A percentile compares a stretch with the other conserved stretches of the same genome.
phyloP scores from a whole-genome alignment of 2,797 vertebrate species.

The Centropyge bicolor region DNA sequence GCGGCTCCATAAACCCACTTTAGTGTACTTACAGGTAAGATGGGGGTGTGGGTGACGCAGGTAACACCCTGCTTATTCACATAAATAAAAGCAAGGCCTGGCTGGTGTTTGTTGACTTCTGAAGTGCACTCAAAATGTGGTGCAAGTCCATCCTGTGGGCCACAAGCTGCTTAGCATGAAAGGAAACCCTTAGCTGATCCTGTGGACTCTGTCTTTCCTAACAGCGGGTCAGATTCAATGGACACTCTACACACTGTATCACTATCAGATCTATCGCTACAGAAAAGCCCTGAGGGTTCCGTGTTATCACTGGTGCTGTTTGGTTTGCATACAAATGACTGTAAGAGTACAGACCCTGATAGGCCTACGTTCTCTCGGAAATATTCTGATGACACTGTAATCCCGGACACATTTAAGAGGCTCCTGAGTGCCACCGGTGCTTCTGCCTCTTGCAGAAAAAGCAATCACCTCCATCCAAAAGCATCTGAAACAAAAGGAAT shows the following conservation, averaged over 20 bases:
- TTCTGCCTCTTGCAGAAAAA: slow-evolving; percentile 44
- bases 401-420: slow-evolving; percentile 47
- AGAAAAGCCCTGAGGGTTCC: slow-evolving; percentile 38
- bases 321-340: slow-evolving; percentile 66
- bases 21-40: slow-evolving; percentile 30
- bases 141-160: slow-evolving; percentile 8
- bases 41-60: slow-evolving; percentile 9
- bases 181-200: slow-evolving; percentile 48
- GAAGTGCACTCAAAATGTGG: slow-evolving; percentile 21
- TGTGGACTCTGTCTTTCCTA: slow-evolving; percentile 40
- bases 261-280: slow-evolving; percentile 46
- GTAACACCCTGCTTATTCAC: slow-evolving; percentile 39
- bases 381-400: slow-evolving; percentile 47
- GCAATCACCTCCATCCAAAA: slow-evolving; percentile 50
- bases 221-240: slow-evolving; percentile 48
- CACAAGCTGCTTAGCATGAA: slow-evolving; percentile 41
- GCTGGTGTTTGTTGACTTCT: slow-evolving; percentile 35
- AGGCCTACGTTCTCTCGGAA: slow-evolving; percentile 39
- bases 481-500: slow-evolving; percentile 58
- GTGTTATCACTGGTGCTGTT: slow-evolving; percentile 47
- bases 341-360: slow-evolving; percentile 24
- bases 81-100: slow-evolving; percentile 15
- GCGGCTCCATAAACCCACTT: slow-evolving; percentile 27
- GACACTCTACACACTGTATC: slow-evolving; percentile 36
- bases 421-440: slow-evolving; percentile 39